Evolutionary conservation across 2,797 vertebrate genomes (phyloP), one percentile per base, ranked within the genome.

Genomic region (Megalops cyprinoides): DNA sequence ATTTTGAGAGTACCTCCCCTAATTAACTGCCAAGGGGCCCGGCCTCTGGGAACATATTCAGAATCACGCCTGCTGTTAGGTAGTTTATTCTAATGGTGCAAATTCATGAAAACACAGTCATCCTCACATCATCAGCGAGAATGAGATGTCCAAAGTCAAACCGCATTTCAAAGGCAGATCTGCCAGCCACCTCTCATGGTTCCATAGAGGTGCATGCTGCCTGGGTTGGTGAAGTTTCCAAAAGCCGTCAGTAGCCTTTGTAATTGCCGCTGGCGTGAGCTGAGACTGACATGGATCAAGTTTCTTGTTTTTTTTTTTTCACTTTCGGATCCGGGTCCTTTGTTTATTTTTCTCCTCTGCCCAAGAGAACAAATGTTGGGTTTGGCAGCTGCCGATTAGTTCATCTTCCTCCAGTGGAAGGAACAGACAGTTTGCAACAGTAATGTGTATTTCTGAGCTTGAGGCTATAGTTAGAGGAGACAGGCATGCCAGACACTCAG

Each of bases 361-460:
- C 48, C 53, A 82, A 67, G 55, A 79, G 77, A 77, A 79, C 77
- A 74, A 74, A 82, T 79, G 77, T 75, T 79, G 81, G 71, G 56
- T 69, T 82, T 79, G 81, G 81, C 78, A 76, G 58, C 48, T 75
- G 55, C 14, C 37, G 18, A 34, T 79, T 74, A 51, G 44, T 75
- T 78, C 44, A 51, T 67, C 65, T 60, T 74, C n/a, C n/a, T n/a
- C 31, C 69, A 74, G 14, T 60, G 71, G 53, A 78, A 51, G 44
- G 69, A 82, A 74, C 51, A 78, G 81, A 34, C 62, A 37, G 25
- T 60, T 49, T 74, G 20, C 9, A 28, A 46, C 67, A 55, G 23
- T 39, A 78, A 82, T 49, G 51, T 20, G 23, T 78, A 65, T 79
- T 46, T 53, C 69, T 78, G 56, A 58, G 25, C 25, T 49, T 46